phyloP scores from a whole-genome alignment of 2,888 invertebrate genomes.

The Orthosia gothica region DNA sequence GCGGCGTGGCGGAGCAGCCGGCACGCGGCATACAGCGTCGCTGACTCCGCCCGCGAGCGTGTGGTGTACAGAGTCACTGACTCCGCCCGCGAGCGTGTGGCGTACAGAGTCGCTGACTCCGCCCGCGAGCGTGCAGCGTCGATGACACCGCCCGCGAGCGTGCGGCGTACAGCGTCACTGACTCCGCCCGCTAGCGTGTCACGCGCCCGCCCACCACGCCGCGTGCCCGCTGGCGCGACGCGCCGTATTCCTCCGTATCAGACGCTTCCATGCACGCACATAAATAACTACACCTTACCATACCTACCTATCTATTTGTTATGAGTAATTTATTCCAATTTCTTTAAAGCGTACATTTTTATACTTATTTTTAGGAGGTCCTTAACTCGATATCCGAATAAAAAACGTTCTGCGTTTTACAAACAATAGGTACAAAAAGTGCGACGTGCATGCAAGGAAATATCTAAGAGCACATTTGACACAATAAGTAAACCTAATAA shows the following conservation, averaged over 20 bases:
- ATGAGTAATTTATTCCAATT: slow-evolving; percentile 88
- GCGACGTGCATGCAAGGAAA: slow-evolving; percentile 85
- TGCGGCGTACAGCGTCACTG: neutral
- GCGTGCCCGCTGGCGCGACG: slow-evolving; percentile 46
- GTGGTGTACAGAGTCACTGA: neutral
- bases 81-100: too few relatives aligned
- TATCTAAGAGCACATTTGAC: slow-evolving; percentile 79
- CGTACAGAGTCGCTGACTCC: too few relatives aligned
- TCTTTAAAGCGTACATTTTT: slow-evolving; percentile 92
- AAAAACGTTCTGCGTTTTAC: slow-evolving; percentile 76
- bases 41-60: too few relatives aligned
- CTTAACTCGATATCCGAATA: slow-evolving; percentile 85
- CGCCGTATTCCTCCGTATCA: slow-evolving; percentile 61
- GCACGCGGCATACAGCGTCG: slow-evolving; percentile 1
- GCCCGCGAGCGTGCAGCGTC: slow-evolving; percentile 17
- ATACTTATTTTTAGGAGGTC: slow-evolving; percentile 89
- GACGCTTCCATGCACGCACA: slow-evolving; percentile 83
- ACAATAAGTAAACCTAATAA: slow-evolving; percentile 86
- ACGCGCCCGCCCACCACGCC: slow-evolving; percentile 29
- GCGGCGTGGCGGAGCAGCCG: slow-evolving; percentile 18
- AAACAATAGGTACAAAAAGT: slow-evolving; percentile 82
- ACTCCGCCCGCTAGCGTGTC: neutral
- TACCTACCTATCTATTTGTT: slow-evolving; percentile 90
- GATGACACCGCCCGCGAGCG: too few relatives aligned
- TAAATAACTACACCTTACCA: slow-evolving; percentile 86